These are phyloP conservation scores for Drosophila basisetae DNA, from an alignment of 2,888 invertebrate genomes.

Conservation along the genomic window DNA sequence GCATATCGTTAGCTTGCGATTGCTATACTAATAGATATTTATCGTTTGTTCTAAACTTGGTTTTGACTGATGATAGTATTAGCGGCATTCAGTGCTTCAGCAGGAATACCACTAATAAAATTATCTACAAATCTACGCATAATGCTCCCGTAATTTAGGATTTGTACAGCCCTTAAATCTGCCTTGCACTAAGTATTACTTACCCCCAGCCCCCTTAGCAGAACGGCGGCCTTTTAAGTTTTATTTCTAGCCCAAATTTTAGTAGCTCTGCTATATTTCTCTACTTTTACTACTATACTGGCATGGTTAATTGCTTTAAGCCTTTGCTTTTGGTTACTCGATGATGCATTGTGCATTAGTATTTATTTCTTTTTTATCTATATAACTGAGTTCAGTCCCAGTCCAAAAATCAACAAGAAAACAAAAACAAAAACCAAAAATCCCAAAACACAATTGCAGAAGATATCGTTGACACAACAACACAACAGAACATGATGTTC, in stretches of 20 bases:
- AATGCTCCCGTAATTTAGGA: constrained; percentile 18
- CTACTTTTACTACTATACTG: constrained; percentile 24
- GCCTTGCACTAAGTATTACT: constrained; percentile 26
- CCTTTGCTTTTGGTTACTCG: constrained; percentile 66
- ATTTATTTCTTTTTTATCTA: neutral
- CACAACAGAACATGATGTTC: constrained; percentile 87
- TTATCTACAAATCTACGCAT: constrained; percentile 9
- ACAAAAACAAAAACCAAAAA: constrained; percentile 33
- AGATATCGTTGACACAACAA: constrained; percentile 85
- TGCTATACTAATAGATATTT: neutral
- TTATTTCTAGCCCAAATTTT: constrained; percentile 26
- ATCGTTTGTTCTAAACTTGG: neutral
- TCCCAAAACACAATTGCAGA: constrained; percentile 82
- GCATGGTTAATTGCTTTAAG: constrained; percentile 64
- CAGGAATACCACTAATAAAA: constrained; percentile 15
- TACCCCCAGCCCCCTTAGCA: neutral
- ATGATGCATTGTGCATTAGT: constrained; percentile 65
- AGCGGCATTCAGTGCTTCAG: neutral
- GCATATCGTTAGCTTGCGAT: neutral
- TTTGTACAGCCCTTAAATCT: constrained; percentile 29
- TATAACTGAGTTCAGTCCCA: constrained; percentile 15
- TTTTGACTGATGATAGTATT: constrained; percentile 1
- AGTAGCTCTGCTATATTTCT: constrained; percentile 36
- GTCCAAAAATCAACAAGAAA: constrained; percentile 22
- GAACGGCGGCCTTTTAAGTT: constrained; percentile 12